A percentile compares a stretch with the other conserved stretches of the same genome.
Conservation (phyloP, 2,113 vertebrate genomes). For the Castor canadensis region DNA sequence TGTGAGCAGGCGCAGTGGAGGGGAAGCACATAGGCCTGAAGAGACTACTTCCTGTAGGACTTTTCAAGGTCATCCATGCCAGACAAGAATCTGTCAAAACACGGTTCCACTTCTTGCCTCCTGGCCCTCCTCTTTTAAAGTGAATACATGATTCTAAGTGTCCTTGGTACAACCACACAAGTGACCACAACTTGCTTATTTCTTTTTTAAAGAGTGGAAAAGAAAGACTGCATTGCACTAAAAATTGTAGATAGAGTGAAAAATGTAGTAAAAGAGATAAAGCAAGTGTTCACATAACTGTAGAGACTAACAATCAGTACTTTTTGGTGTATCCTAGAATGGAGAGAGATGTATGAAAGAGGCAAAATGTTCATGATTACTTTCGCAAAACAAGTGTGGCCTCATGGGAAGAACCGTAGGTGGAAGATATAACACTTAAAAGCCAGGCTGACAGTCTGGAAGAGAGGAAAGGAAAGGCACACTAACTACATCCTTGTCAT, state of each 20-base stretch:
- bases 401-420: background rate
- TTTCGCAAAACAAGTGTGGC: background rate
- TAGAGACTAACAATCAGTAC: background rate
- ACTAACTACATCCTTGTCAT: background rate
- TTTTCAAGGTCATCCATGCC: slow-evolving; percentile 8
- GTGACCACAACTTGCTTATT: background rate
- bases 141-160: background rate
- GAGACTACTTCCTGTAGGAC: background rate
- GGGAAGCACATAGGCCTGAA: background rate
- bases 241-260: background rate
- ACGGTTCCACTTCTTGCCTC: background rate
- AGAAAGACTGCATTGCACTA: slow-evolving; percentile 18
- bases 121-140: background rate
- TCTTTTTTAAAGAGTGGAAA: background rate
- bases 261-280: background rate
- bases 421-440: background rate
- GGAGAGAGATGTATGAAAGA: background rate
- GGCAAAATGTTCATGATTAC: background rate
- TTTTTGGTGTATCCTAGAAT: background rate
- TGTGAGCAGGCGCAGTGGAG: background rate
- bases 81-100: background rate
- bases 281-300: background rate
- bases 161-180: background rate
- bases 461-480: background rate
- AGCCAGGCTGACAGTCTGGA: background rate